Percentiles rank a stretch among this genome's conserved stretches.
Conservation (phyloP, 1,140 invertebrate genomes). For the Orius insidiosus region DNA sequence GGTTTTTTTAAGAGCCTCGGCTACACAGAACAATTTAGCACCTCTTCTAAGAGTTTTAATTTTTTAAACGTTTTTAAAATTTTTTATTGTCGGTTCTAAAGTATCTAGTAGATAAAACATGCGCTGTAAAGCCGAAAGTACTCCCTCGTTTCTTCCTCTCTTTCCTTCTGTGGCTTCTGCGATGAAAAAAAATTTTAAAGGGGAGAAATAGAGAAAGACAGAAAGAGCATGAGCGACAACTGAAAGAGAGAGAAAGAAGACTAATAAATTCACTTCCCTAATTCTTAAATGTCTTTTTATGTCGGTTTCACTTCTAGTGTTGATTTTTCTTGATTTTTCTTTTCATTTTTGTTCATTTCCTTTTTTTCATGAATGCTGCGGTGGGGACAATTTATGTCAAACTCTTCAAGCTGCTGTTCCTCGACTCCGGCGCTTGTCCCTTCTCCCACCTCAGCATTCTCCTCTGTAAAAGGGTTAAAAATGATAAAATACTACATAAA, state of each 20-base stretch:
- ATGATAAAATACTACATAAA: background rate
- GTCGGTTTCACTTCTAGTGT: background rate
- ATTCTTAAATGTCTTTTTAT: background rate
- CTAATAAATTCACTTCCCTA: background rate
- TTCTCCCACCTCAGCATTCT: conserved; percentile 15
- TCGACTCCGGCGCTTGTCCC: conserved; percentile 10
- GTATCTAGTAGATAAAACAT: too few species aligned
- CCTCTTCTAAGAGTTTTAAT: too few species aligned
- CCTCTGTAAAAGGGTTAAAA: conserved; percentile 12
- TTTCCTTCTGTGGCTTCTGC: too few species aligned
- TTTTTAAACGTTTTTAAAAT: too few species aligned
- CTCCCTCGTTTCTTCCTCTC: too few species aligned
- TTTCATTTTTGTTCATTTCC: background rate
- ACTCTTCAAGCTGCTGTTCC: conserved; percentile 14
- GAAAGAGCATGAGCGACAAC: too few species aligned
- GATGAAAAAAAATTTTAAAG: too few species aligned
- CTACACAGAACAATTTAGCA: too few species aligned
- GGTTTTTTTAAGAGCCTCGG: too few species aligned
- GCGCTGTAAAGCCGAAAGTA: too few species aligned
- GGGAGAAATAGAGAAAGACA: too few species aligned
- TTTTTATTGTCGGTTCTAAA: conserved; percentile 6
- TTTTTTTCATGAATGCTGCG: background rate
- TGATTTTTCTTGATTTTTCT: background rate
- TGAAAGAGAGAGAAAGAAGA: conserved; percentile 4
- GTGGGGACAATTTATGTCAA: conserved; percentile 10